A percentile compares a stretch with the other conserved stretches of the same genome.
These are phyloP conservation scores for Tigriopus californicus DNA, from an alignment of 2,888 invertebrate species.

Conservation along the genomic window DNA sequence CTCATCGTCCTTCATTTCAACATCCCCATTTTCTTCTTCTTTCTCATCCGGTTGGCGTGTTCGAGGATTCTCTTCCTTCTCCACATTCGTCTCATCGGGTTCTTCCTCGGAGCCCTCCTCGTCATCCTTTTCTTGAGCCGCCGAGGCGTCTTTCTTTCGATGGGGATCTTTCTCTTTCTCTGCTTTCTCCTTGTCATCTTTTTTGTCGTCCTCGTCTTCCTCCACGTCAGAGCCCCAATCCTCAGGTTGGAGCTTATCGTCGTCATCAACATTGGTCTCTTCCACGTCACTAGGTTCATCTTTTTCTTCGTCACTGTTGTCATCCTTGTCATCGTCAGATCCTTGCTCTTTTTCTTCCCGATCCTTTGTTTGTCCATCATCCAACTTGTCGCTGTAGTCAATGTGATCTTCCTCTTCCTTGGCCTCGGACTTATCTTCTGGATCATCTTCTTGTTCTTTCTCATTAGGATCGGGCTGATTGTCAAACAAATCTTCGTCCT, in stretches of 20 bases:
- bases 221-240: conserved; percentile 32
- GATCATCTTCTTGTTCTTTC: conserved; percentile 72
- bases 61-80: conserved; percentile 17
- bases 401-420: conserved; percentile 82
- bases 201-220: conserved; percentile 34
- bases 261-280: conserved; percentile 48
- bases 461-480: conserved; percentile 68
- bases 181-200: conserved; percentile 30
- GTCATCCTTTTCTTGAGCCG: conserved; percentile 45
- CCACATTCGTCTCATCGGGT: conserved; percentile 19
- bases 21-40: conserved; percentile 26
- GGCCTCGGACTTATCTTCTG: conserved; percentile 82
- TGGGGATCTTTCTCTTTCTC: conserved; percentile 32
- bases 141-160: conserved; percentile 36
- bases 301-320: conserved; percentile 32
- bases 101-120: conserved; percentile 28
- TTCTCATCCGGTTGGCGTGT: conserved; percentile 7
- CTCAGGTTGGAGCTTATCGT: conserved; percentile 45
- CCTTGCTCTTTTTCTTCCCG: conserved; percentile 65
- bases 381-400: conserved; percentile 52
- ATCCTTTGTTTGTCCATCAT: conserved; percentile 65
- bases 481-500: conserved; percentile 38
- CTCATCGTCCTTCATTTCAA: conserved; percentile 25
- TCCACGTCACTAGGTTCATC: conserved; percentile 29
- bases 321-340: conserved; percentile 82